Evolutionary conservation across 2,888 invertebrate genomes (phyloP), one percentile per base, ranked within the genome.

Genomic region (Hyposoter dolosus): DNA sequence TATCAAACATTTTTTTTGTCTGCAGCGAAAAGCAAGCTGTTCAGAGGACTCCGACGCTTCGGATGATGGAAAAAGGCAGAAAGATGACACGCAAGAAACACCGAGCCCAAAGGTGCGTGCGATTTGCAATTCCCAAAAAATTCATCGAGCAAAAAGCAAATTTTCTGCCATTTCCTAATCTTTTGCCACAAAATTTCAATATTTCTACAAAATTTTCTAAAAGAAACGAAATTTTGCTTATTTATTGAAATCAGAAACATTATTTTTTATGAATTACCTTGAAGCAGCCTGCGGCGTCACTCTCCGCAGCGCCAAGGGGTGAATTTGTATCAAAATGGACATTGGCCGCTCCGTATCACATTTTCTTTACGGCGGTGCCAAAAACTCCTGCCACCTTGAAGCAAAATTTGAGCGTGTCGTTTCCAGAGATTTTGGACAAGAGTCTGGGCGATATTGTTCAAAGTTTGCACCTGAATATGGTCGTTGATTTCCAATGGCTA

Each of bases 401-500:
- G 1, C 97, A 97, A 87, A 94, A 95, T 0, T 95, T 96, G 79
- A 96, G 96, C 0, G 95, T 98, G 6, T 96, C 97, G 0, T 96
- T 98, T 89, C 95, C 95, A 96, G 98, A 98, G 94, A 95, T 98
- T n/a, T 94, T 98, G 5, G 97, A 98, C 90, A 95, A 95, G 9
- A 97, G 97, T 91, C 94, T 98, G 4, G 98, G 98, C 0, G 96
- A 96, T 82, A 94, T 98, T 6, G 96, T 96, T 88, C 95, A 96
- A 65, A 97, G 97, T 0, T 94, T 97, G n/a, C 98, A 99, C 94
- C 97, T 99, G 40, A 99, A 98, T 94, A 99, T 98, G 91, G 98
- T 99, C 97, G 97, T 98, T 56, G 98, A 99, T 90, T 95, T 98
- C 12, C 97, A 97, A 0, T 99, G 98, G 98, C 93, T 99, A 0